Percentiles rank a stretch among this genome's conserved stretches.
Conservation (phyloP, 2,888 invertebrate species). For the Melanostoma mellinum region DNA sequence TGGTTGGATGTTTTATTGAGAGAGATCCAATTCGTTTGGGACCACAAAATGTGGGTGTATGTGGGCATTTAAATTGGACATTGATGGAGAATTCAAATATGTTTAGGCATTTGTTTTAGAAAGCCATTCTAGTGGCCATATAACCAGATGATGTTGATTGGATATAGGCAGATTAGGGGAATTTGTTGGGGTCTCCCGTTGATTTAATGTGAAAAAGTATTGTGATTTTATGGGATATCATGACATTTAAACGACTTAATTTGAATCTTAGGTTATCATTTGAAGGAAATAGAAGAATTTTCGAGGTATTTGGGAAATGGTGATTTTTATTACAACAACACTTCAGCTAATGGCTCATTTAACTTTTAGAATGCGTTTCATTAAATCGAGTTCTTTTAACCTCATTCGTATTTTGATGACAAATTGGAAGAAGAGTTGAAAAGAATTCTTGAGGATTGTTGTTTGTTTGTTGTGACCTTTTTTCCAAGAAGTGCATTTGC, state of each 20-base stretch:
- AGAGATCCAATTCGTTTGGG: conserved; percentile 30
- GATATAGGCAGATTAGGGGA: conserved; percentile 17
- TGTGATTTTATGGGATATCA: conserved; percentile 40
- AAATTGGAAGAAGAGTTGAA: no score
- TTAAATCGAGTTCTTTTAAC: no score
- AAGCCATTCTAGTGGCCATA: conserved; percentile 25
- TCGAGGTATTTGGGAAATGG: not conserved
- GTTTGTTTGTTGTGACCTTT: no score
- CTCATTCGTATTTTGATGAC: no score
- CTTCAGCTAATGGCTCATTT: no score
- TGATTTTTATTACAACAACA: not conserved
- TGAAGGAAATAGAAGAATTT: not conserved
- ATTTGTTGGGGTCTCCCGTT: conserved; percentile 22
- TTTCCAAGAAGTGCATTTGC: no score
- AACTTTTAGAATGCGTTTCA: no score
- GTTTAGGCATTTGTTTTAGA: conserved; percentile 43
- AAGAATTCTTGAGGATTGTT: no score
- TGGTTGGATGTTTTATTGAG: conserved; percentile 22
- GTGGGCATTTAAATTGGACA: conserved; percentile 49
- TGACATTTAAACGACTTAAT: conserved; percentile 32
- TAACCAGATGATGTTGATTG: conserved; percentile 25
- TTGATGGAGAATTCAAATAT: conserved; percentile 48
- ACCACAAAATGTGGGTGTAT: conserved; percentile 43
- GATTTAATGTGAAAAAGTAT: conserved; percentile 33
- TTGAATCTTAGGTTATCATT: conserved; percentile 8